phyloP scores from a whole-genome alignment of 2,113 vertebrate species.

The Panthera leo region DNA sequence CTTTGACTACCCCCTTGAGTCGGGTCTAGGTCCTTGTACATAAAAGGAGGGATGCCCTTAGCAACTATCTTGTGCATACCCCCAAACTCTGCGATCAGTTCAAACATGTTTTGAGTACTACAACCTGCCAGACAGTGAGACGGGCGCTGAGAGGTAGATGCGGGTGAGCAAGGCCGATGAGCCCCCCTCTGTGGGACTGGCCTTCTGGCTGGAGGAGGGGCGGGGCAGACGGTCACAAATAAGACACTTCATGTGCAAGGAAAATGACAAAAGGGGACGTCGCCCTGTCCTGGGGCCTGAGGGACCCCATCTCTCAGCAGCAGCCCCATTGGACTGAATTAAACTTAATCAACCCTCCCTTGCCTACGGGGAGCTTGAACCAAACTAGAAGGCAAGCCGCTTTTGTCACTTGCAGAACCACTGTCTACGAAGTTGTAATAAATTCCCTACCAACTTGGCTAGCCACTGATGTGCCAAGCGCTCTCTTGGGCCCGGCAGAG shows the following conservation, averaged over 20 bases:
- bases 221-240: background rate
- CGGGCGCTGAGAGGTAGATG: background rate
- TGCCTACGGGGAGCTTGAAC: background rate
- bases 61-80: background rate
- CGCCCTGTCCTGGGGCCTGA: background rate
- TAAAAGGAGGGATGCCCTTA: background rate
- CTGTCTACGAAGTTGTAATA: background rate
- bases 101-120: background rate
- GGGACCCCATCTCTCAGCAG: background rate
- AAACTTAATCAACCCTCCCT: constrained; percentile 1
- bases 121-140: background rate
- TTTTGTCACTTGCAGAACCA: background rate
- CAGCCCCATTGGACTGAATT: constrained; percentile 20
- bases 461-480: background rate
- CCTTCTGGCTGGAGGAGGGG: background rate
- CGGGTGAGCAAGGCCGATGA: background rate
- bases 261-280: background rate
- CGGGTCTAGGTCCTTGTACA: background rate
- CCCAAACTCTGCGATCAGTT: background rate
- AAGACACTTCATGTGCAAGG: background rate
- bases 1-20: background rate
- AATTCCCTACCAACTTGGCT: background rate
- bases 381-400: background rate
- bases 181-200: background rate
- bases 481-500: background rate